phyloP scores from a whole-genome alignment of 2,888 invertebrate genomes.

The Leptopterna dolabrata region DNA sequence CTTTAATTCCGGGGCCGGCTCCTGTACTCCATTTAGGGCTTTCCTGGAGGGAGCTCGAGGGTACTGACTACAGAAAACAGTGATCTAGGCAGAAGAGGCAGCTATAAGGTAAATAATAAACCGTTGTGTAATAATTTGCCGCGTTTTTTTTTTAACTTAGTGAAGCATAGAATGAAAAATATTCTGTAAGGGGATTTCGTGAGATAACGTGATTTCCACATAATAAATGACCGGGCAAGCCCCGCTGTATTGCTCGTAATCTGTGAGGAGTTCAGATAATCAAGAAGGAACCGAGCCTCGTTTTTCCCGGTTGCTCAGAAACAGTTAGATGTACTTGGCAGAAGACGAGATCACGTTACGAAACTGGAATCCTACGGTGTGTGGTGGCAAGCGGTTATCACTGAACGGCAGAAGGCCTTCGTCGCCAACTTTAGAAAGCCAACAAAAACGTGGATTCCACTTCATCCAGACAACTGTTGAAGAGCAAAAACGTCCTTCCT shows the following conservation, averaged over 20 bases:
- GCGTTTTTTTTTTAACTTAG: too few relatives aligned
- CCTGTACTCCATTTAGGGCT: too few relatives aligned
- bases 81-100: too few relatives aligned
- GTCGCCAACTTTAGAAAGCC: constrained; percentile 19
- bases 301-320: not conserved
- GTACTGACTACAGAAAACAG: too few relatives aligned
- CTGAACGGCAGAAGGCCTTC: not conserved
- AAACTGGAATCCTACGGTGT: constrained; percentile 17
- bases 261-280: not conserved
- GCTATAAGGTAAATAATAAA: too few relatives aligned
- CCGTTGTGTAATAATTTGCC: too few relatives aligned
- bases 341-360: constrained; percentile 18
- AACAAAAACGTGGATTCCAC: not conserved
- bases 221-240: too few relatives aligned
- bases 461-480: not conserved
- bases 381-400: not conserved
- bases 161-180: too few relatives aligned
- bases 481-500: not conserved
- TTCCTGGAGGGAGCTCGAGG: too few relatives aligned
- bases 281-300: not conserved
- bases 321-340: constrained; percentile 22
- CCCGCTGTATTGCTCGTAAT: not conserved
- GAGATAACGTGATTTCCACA: too few relatives aligned
- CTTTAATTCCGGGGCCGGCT: too few relatives aligned
- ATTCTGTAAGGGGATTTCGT: too few relatives aligned